Percentiles rank a stretch among this genome's conserved stretches.
Evolutionary conservation across 2,113 vertebrate genomes (phyloP).

Genomic region (Hippocampus barbouri): DNA sequence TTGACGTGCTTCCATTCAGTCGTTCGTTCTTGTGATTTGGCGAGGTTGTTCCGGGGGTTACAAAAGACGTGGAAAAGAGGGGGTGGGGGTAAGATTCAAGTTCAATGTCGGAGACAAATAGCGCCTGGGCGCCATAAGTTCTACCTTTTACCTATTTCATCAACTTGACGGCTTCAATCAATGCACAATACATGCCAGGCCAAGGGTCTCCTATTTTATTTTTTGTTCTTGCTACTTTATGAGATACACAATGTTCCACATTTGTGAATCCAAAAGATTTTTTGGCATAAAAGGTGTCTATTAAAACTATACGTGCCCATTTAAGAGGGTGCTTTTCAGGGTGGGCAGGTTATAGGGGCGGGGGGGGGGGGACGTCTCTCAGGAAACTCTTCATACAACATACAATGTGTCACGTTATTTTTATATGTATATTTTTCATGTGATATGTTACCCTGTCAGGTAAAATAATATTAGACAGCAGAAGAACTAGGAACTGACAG

Average conservation of each 20-base stretch:
- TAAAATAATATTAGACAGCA: not conserved
- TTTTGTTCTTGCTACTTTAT: conserved; percentile 7
- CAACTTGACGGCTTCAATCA: not conserved
- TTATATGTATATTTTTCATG: too few species aligned
- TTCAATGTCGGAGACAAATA: not conserved
- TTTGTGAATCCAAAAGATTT: not conserved
- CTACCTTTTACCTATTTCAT: conserved; percentile 13
- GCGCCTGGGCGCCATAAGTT: not conserved
- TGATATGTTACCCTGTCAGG: not conserved
- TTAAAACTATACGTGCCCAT: conserved; percentile 15
- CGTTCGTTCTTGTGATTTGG: conserved; percentile 19
- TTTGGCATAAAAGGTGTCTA: conserved; percentile 8
- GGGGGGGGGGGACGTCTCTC: conserved; percentile 4
- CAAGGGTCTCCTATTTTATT: not conserved
- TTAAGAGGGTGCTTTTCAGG: conserved; percentile 8
- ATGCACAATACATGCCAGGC: not conserved
- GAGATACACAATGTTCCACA: conserved; percentile 12
- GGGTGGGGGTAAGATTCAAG: conserved; percentile 11
- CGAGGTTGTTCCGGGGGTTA: conserved; percentile 21
- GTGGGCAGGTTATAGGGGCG: not conserved
- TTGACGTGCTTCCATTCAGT: conserved; percentile 25
- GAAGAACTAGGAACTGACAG: conserved; percentile 19
- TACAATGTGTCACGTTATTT: not conserved
- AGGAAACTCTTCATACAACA: not conserved
- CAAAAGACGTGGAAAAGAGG: conserved; percentile 5